Percentiles rank a stretch among this genome's conserved stretches.
Conservation (phyloP, 1,140 invertebrate species). For the Potamilus streckersoni region DNA sequence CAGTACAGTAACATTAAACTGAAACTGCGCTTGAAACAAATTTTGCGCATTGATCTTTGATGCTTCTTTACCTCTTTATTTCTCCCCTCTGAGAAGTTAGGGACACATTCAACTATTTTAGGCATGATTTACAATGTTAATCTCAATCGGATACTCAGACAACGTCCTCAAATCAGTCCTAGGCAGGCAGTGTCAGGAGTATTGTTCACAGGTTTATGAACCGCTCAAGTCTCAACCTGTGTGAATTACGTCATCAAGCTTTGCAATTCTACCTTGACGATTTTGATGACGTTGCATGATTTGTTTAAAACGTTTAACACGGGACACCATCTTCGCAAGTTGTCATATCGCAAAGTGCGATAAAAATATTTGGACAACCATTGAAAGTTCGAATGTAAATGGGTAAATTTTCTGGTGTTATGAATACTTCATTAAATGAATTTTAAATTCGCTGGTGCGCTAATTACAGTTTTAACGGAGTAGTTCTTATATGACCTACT, state of each 20-base stretch:
- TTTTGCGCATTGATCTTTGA: too few relatives aligned
- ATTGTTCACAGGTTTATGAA: conserved; percentile 13
- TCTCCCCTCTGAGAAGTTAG: conserved; percentile 75
- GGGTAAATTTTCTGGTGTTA: too few relatives aligned
- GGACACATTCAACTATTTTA: conserved; percentile 71
- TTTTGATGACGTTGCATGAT: conserved; percentile 52
- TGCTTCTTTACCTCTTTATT: conserved; percentile 67
- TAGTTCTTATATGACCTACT: too few relatives aligned
- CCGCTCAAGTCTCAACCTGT: conserved; percentile 19
- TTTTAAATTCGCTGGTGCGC: background rate
- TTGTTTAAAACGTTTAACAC: conserved; percentile 53
- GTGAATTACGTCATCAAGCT: conserved; percentile 55
- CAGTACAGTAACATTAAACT: too few relatives aligned
- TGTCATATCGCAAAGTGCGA: background rate
- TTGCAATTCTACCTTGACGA: conserved; percentile 54
- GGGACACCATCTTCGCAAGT: conserved; percentile 41
- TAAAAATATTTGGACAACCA: background rate
- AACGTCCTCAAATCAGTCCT: background rate
- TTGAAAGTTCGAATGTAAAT: too few relatives aligned
- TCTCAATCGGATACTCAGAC: background rate
- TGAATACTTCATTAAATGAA: background rate
- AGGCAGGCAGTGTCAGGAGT: conserved; percentile 26
- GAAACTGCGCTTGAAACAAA: too few relatives aligned
- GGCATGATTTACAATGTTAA: conserved; percentile 48
- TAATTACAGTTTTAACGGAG: too few relatives aligned